phyloP scores from a whole-genome alignment of 2,888 invertebrate genomes.

The Dolomedes plantarius region DNA sequence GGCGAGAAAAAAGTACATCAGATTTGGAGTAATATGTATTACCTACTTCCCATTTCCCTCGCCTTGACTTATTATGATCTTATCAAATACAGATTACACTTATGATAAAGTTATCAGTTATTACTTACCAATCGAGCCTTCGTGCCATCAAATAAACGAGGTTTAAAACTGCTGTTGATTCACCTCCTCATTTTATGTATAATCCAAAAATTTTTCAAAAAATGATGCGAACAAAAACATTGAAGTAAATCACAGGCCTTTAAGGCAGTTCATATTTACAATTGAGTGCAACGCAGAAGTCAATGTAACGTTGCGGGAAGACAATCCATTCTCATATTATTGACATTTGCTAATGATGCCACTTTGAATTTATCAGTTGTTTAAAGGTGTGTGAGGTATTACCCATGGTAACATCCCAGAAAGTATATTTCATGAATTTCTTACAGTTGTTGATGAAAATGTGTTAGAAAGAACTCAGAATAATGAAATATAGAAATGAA shows the following conservation, averaged over 20 bases:
- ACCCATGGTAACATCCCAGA: no score
- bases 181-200: slow-evolving; percentile 11
- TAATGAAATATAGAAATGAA: no score
- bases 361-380: no score
- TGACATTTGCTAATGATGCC: background rate
- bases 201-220: background rate
- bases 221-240: background rate
- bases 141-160: slow-evolving; percentile 65
- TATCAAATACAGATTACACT: slow-evolving; percentile 54
- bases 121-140: slow-evolving; percentile 69
- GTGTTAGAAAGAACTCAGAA: no score
- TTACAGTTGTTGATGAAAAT: no score
- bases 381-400: no score
- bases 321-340: background rate
- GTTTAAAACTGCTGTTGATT: slow-evolving; percentile 19
- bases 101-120: slow-evolving; percentile 56
- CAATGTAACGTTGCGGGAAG: background rate
- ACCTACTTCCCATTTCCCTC: slow-evolving; percentile 32
- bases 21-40: background rate
- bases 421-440: no score
- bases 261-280: background rate
- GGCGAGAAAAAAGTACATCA: no score
- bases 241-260: background rate
- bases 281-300: background rate
- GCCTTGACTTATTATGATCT: background rate